Evolutionary conservation across 2,113 vertebrate genomes (phyloP).

Genomic region (Rhagologus leucostigma): DNA sequence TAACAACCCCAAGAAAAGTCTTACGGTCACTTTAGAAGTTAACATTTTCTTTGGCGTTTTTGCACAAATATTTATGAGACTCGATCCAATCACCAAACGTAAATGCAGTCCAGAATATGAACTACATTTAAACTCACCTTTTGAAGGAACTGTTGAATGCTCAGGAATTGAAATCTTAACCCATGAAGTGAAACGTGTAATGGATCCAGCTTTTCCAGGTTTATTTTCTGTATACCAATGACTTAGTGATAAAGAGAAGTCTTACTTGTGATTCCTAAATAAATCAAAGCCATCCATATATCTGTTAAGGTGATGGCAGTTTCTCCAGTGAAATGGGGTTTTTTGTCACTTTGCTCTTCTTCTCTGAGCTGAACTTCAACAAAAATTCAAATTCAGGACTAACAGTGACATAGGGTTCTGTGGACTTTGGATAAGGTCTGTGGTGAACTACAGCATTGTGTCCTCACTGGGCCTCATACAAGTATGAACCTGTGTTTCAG

Average conservation of each 20-base stretch:
- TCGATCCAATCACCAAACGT: neutral
- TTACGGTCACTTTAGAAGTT: neutral
- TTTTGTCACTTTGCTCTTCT: neutral
- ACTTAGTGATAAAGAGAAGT: neutral
- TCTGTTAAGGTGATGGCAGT: neutral
- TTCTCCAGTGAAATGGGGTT: neutral
- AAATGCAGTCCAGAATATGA: neutral
- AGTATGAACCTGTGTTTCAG: neutral
- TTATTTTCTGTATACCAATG: neutral
- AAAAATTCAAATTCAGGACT: neutral
- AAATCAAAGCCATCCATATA: neutral
- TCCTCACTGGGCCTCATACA: neutral
- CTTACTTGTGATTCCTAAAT: neutral
- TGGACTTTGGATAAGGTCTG: neutral
- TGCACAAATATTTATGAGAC: neutral
- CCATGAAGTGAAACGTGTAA: neutral
- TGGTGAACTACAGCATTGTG: neutral
- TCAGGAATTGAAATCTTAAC: neutral
- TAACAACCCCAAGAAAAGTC: neutral
- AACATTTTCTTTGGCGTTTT: neutral
- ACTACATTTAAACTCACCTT: neutral
- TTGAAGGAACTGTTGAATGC: neutral
- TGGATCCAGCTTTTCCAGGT: neutral
- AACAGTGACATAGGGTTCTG: neutral
- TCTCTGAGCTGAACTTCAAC: neutral